phyloP scores from a whole-genome alignment of 2,113 vertebrate species.

The Motacilla alba region DNA sequence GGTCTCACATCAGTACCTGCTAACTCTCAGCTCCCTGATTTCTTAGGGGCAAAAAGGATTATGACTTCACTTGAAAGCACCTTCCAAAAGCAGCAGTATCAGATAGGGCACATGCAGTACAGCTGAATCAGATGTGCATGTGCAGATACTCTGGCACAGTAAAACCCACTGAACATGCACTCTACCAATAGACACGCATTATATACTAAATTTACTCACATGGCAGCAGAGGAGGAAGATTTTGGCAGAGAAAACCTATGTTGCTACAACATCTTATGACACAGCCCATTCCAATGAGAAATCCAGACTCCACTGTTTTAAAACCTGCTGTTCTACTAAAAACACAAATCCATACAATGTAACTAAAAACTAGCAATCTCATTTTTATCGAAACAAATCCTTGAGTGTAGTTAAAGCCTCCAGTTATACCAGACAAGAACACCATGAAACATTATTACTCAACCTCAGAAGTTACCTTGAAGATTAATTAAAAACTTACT shows the following conservation, averaged over 20 bases:
- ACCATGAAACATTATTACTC: background rate
- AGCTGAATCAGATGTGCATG: background rate
- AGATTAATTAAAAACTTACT: background rate
- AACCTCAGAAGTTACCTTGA: background rate
- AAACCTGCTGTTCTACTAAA: background rate
- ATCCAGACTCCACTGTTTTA: background rate
- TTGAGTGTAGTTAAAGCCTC: background rate
- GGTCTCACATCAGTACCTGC: background rate
- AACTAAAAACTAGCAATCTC: background rate
- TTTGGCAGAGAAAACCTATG: background rate
- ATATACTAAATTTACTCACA: background rate
- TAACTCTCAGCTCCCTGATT: background rate
- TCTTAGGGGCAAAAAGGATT: background rate
- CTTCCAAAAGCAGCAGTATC: background rate
- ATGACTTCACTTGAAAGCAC: background rate
- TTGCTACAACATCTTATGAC: background rate
- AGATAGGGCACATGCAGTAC: rapidly evolving
- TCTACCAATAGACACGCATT: background rate
- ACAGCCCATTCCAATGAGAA: background rate
- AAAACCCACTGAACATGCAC: background rate
- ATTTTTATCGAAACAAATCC: background rate
- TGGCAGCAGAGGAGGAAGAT: background rate
- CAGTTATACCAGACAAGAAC: background rate
- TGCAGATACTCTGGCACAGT: background rate
- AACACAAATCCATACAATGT: background rate